A percentile compares a stretch with the other conserved stretches of the same genome.
phyloP scores from a whole-genome alignment of 2,888 invertebrate species.

The Ophion slaviceki region DNA sequence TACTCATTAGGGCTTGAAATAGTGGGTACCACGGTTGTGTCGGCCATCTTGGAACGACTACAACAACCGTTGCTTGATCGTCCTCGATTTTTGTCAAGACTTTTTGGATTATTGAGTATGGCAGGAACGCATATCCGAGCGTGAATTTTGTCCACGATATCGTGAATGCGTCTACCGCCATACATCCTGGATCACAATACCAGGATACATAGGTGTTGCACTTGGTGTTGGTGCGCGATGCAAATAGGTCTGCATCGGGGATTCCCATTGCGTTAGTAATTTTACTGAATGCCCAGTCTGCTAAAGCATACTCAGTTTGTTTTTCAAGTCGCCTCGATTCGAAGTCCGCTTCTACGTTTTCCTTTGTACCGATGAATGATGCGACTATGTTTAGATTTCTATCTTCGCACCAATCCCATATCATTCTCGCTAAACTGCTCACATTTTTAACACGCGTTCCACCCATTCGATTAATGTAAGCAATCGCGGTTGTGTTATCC shows the following conservation, averaged over 20 bases:
- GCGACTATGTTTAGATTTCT: slow-evolving; percentile 44
- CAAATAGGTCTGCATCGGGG: slow-evolving; percentile 71
- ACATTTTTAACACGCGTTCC: not conserved
- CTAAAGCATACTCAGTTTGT: slow-evolving; percentile 47
- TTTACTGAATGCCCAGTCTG: slow-evolving; percentile 22
- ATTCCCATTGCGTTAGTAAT: slow-evolving; percentile 27
- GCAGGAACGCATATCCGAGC: slow-evolving; percentile 54
- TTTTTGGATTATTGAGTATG: slow-evolving; percentile 51
- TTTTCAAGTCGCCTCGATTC: slow-evolving; percentile 29
- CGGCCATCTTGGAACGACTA: slow-evolving; percentile 36
- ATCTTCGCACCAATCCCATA: slow-evolving; percentile 61
- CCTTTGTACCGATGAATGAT: slow-evolving; percentile 2
- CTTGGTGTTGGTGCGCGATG: slow-evolving; percentile 67
- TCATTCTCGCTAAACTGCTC: slow-evolving; percentile 25
- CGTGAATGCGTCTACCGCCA: slow-evolving; percentile 70
- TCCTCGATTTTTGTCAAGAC: slow-evolving; percentile 40
- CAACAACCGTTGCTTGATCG: slow-evolving; percentile 36
- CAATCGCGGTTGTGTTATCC: no score
- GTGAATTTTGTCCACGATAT: slow-evolving; percentile 33
- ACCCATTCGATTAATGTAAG: no score
- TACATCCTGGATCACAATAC: slow-evolving; percentile 64
- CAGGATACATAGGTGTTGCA: slow-evolving; percentile 71
- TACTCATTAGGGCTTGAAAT: not conserved
- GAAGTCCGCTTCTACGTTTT: slow-evolving; percentile 41
- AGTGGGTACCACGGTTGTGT: slow-evolving; percentile 7